phyloP scores from a whole-genome alignment of 2,888 invertebrate species.

The Prostheceraeus crozeri region DNA sequence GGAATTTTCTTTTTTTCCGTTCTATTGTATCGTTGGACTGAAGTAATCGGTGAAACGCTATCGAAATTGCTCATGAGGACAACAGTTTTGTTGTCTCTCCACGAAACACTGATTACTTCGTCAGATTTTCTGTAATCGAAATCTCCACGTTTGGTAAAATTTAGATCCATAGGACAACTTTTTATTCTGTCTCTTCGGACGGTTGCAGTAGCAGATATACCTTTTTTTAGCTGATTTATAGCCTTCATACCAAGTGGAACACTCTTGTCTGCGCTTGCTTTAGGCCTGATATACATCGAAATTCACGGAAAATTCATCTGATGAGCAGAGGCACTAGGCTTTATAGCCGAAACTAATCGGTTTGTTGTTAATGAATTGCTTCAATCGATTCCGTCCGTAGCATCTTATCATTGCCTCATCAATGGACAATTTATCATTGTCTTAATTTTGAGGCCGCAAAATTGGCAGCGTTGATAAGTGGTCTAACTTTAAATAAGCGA shows the following conservation, averaged over 20 bases:
- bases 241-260: slow-evolving; percentile 5
- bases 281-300: slow-evolving; percentile 26
- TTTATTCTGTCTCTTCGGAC: background rate
- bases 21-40: background rate
- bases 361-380: slow-evolving; percentile 13
- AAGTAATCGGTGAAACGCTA: slow-evolving; percentile 23
- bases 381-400: slow-evolving; percentile 11
- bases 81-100: slow-evolving; percentile 8
- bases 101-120: slow-evolving; percentile 6
- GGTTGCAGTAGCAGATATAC: background rate
- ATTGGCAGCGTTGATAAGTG: slow-evolving; percentile 12
- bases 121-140: slow-evolving; percentile 20
- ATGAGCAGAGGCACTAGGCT: slow-evolving; percentile 9
- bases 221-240: background rate
- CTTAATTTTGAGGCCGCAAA: background rate
- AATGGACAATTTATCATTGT: slow-evolving; percentile 13
- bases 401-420: slow-evolving; percentile 20
- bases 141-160: background rate
- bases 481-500: slow-evolving; percentile 19
- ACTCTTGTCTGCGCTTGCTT: slow-evolving; percentile 4
- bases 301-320: slow-evolving; percentile 2
- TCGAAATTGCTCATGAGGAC: slow-evolving; percentile 14
- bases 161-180: background rate
- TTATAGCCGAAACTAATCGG: slow-evolving; percentile 21
- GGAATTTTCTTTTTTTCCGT: slow-evolving; percentile 10